phyloP scores from a whole-genome alignment of 1,140 invertebrate species.

The Megalonaias nervosa region DNA sequence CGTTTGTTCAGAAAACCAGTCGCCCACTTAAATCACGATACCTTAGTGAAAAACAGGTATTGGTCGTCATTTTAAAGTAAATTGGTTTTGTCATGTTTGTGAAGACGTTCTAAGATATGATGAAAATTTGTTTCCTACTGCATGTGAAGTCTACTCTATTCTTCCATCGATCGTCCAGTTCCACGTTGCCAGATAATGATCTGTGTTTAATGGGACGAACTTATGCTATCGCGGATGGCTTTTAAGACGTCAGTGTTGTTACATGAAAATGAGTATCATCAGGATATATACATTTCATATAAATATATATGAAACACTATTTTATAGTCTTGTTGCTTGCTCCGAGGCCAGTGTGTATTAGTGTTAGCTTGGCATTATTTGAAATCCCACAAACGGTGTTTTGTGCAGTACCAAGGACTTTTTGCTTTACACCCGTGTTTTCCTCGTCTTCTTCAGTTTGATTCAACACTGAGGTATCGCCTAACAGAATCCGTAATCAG shows the following conservation, averaged over 20 bases:
- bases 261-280: no score
- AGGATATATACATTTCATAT: no score
- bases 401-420: no score
- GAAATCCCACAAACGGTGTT: no score
- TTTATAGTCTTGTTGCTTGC: no score
- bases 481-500: no score
- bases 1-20: neutral
- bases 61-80: constrained; percentile 10
- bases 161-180: neutral
- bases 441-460: no score
- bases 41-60: neutral
- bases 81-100: constrained; percentile 2
- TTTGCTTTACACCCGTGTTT: no score
- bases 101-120: neutral
- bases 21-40: neutral
- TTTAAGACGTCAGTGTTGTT: constrained; percentile 31
- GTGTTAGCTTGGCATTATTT: no score
- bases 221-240: constrained; percentile 18
- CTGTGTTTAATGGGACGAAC: constrained; percentile 17
- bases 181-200: constrained; percentile 9
- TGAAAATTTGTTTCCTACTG: neutral
- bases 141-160: neutral
- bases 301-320: no score
- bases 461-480: no score
- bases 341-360: no score